Evolutionary conservation across 2,113 vertebrate species (phyloP), one percentile per base, ranked within the genome.

Genomic region (Porphyrio hochstetteri): DNA sequence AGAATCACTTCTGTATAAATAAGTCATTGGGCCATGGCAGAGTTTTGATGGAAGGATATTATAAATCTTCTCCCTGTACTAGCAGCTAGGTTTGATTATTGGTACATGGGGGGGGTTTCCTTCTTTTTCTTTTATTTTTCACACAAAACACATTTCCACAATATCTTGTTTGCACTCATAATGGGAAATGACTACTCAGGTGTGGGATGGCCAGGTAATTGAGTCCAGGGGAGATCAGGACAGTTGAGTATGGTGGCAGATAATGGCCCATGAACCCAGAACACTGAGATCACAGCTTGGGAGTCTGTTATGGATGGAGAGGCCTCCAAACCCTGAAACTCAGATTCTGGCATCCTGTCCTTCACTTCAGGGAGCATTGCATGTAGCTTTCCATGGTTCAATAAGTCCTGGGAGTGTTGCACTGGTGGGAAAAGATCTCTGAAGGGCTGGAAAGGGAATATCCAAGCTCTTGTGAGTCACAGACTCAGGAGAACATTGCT

Each of bases 1-100:
- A 95, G 72, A 60, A 92, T 64, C 86, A 38, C 48, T 78, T 93
- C 72, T 89, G 38, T 56, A 86, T 91, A 86, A 94, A 89, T 63
- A 93, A 96, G 86, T 57, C 57, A 59, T 76, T 86, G 28, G 64
- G 52, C 71, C 72, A 60, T 31, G 17, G 27, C 42, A 48, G 61
- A 71, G 38, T 83, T 94, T 29, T 77, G 69, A 42, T 71, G 72
- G 60, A 68, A 91, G 28, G 50, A 57, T 50, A 35, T 86, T 60
- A 6, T 48, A 35, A 9, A 27, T 75, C 42, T 81, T 78, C 38
- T 84, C 2, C 1, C 3, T 60, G 7, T 35, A 17, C 67, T 31
- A 50, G 23, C 20, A 17, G 5, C 31, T 36, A 13, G 7, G 11
- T 7, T 36, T 65, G 23, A 19, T 5, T 60, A 35, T 27, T 59